These are phyloP conservation scores for Prinia subflava DNA, from an alignment of 2,113 vertebrate genomes.

Conservation along the genomic window DNA sequence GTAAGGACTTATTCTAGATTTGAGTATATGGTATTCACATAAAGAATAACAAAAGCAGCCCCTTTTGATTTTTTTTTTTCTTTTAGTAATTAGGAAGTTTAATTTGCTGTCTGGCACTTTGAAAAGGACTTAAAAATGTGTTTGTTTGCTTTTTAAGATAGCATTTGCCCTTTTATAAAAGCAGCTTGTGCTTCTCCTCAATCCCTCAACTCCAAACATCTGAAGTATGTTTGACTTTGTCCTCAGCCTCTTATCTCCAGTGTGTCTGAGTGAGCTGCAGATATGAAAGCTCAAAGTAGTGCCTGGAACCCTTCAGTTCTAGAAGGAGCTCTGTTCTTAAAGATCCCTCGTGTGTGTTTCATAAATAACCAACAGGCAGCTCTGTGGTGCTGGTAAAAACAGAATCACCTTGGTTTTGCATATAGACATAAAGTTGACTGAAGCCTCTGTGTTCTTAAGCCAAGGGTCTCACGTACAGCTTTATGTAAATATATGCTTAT, in stretches of 20 bases:
- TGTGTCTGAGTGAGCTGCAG: background rate
- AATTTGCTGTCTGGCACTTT: conserved; percentile 15
- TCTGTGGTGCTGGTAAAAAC: background rate
- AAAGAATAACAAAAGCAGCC: background rate
- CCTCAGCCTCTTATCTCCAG: background rate
- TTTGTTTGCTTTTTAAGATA: conserved; percentile 12
- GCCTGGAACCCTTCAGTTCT: background rate
- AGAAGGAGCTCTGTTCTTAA: background rate
- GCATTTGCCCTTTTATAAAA: conserved; percentile 40
- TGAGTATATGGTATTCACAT: background rate
- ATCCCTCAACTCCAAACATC: background rate
- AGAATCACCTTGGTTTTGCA: background rate
- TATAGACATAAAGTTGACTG: background rate
- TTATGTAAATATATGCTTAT: conserved; percentile 18
- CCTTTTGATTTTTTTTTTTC: background rate
- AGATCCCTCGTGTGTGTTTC: background rate
- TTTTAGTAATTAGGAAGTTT: conserved; percentile 4
- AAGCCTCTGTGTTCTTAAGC: background rate
- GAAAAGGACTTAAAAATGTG: conserved; percentile 5
- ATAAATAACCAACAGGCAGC: background rate
- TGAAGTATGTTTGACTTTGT: conserved; percentile 54
- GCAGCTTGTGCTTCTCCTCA: background rate
- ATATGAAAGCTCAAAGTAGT: background rate
- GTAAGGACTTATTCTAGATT: background rate
- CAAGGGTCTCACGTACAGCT: background rate